Evolutionary conservation across 2,888 invertebrate genomes (phyloP).

Genomic region (Crematogaster levior): DNA sequence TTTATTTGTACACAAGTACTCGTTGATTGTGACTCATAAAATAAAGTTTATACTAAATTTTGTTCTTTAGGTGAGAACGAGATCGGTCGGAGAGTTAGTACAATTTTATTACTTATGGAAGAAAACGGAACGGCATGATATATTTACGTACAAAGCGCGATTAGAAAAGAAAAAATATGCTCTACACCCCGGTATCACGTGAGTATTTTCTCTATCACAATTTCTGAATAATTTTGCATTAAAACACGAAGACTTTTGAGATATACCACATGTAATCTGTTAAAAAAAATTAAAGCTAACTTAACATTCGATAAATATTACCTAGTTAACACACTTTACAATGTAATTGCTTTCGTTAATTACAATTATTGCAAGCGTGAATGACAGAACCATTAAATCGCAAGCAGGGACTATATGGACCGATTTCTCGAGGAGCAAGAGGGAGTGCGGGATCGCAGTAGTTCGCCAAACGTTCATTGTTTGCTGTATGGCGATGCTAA

Average conservation of each 20-base stretch:
- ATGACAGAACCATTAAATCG: constrained; percentile 74
- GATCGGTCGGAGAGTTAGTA: constrained; percentile 98
- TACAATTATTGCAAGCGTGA: constrained; percentile 68
- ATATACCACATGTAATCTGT: neutral
- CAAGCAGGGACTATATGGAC: constrained; percentile 94
- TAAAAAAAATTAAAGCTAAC: neutral
- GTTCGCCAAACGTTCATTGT: constrained; percentile 90
- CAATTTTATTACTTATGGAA: constrained; percentile 99
- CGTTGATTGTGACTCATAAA: neutral
- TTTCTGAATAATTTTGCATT: neutral
- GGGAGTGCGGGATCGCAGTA: constrained; percentile 89
- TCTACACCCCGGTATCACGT: constrained; percentile 95
- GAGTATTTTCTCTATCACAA: constrained; percentile 84
- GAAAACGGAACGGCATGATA: constrained; percentile 98
- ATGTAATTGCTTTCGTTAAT: constrained; percentile 33
- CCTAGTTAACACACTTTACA: neutral
- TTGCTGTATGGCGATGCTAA: constrained; percentile 83
- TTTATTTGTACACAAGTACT: too few species aligned
- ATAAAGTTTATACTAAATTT: neutral
- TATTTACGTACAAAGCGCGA: constrained; percentile 94
- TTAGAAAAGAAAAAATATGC: constrained; percentile 97
- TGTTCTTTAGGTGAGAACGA: constrained; percentile 90
- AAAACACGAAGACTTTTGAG: constrained; percentile 20
- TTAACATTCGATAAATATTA: neutral
- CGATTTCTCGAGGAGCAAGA: constrained; percentile 96